phyloP scores from a whole-genome alignment of 2,113 vertebrate species.

The Piaya cayana region DNA sequence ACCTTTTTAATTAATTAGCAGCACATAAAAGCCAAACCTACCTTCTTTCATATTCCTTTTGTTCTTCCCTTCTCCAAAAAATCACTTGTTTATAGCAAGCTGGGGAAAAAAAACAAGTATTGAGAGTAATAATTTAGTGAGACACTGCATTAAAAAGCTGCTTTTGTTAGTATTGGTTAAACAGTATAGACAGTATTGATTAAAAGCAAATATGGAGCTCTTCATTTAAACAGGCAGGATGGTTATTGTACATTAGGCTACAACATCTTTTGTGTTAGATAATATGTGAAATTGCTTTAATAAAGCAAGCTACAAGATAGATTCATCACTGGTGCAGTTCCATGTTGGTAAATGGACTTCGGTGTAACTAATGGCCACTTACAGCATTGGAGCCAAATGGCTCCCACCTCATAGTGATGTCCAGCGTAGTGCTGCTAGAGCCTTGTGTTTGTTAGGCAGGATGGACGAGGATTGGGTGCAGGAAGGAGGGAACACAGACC shows the following conservation, averaged over 20 bases:
- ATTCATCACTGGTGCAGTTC: not conserved
- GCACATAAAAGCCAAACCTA: not conserved
- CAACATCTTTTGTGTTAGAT: not conserved
- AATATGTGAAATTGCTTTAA: not conserved
- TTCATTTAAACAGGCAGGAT: not conserved
- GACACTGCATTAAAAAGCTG: not conserved
- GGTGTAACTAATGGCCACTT: not conserved
- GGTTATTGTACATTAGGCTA: not conserved
- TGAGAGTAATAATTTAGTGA: not conserved
- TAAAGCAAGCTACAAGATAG: not conserved
- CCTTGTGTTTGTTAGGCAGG: not conserved
- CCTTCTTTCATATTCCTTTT: not conserved
- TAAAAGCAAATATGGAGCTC: not conserved
- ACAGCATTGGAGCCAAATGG: not conserved
- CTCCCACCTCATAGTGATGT: not conserved
- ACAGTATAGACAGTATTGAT: not conserved
- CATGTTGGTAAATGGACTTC: not conserved
- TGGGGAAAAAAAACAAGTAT: not conserved
- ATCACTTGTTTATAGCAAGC: not conserved
- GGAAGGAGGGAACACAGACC: not conserved
- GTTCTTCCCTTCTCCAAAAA: not conserved
- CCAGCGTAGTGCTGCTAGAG: not conserved
- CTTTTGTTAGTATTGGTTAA: not conserved
- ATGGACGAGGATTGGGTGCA: not conserved
- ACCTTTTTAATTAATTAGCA: conserved; percentile 6